A percentile compares a stretch with the other conserved stretches of the same genome.
Evolutionary conservation across 1,140 invertebrate species (phyloP).

Genomic region (Zaprionus tsacasi): DNA sequence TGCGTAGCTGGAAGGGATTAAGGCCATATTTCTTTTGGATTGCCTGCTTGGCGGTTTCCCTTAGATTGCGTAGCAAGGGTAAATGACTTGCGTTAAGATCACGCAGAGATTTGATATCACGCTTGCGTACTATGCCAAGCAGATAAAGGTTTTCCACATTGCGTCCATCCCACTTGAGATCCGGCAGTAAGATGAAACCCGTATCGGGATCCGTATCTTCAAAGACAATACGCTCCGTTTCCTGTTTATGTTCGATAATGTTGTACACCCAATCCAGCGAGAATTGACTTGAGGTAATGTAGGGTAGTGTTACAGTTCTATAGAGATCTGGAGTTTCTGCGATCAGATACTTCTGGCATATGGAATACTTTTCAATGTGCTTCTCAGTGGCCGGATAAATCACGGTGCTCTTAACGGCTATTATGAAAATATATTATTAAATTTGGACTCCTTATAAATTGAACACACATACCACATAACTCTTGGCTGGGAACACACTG

Average conservation of each 20-base stretch:
- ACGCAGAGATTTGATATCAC: constrained; percentile 91
- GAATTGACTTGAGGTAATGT: constrained; percentile 89
- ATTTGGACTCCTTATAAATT: not conserved
- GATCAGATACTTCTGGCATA: constrained; percentile 90
- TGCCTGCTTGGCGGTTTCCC: constrained; percentile 88
- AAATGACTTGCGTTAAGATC: constrained; percentile 92
- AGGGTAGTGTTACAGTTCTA: constrained; percentile 90
- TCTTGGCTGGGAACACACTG: constrained; percentile 88
- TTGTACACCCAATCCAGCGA: constrained; percentile 98
- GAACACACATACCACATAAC: constrained; percentile 87
- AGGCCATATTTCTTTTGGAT: constrained; percentile 93
- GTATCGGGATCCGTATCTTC: constrained; percentile 91
- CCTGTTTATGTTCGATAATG: constrained; percentile 95
- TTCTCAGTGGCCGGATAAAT: constrained; percentile 97
- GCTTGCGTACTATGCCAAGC: constrained; percentile 91
- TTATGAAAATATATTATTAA: constrained; percentile 45
- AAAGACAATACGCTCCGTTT: constrained; percentile 93
- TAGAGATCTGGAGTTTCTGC: constrained; percentile 95
- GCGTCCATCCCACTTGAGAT: constrained; percentile 97
- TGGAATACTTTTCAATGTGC: constrained; percentile 94
- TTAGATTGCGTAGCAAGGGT: constrained; percentile 92
- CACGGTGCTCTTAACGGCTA: constrained; percentile 92
- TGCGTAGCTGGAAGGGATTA: constrained; percentile 89
- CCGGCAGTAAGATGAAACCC: constrained; percentile 95
- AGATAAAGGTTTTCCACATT: constrained; percentile 92